Percentiles rank a stretch among this genome's conserved stretches.
Conservation (phyloP, 2,113 vertebrate species). For the Nasalis larvatus region DNA sequence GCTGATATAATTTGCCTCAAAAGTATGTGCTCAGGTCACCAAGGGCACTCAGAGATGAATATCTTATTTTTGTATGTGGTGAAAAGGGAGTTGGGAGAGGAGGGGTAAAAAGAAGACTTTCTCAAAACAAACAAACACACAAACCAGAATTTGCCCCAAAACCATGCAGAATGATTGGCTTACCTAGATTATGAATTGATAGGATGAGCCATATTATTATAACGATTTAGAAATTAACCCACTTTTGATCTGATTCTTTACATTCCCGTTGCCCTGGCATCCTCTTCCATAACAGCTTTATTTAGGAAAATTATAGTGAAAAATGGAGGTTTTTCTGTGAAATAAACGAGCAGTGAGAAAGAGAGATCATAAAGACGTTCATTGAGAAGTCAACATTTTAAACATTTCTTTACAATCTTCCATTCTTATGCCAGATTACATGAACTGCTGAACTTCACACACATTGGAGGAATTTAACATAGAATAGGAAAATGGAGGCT, state of each 20-base stretch:
- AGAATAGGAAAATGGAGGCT: not conserved
- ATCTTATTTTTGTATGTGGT: not conserved
- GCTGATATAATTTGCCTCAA: not conserved
- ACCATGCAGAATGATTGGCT: not conserved
- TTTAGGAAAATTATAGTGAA: constrained; percentile 21
- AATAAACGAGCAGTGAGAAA: not conserved
- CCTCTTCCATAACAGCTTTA: not conserved
- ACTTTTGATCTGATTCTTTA: not conserved
- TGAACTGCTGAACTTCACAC: not conserved
- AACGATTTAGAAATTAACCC: not conserved
- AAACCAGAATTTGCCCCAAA: not conserved
- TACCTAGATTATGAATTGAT: not conserved
- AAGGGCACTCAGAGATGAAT: not conserved
- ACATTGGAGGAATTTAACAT: not conserved
- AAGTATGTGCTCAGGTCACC: not conserved
- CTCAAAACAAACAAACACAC: not conserved
- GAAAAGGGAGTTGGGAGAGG: not conserved
- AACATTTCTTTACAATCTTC: not conserved
- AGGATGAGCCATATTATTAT: not conserved
- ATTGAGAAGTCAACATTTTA: constrained; percentile 22
- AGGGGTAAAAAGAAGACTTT: constrained; percentile 40
- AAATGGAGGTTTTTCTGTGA: not conserved
- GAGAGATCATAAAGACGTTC: constrained; percentile 12
- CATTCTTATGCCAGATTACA: not conserved
- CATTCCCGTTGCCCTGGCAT: not conserved